Evolutionary conservation across 2,113 vertebrate species (phyloP).

Genomic region (Oncorhynchus nerka): DNA sequence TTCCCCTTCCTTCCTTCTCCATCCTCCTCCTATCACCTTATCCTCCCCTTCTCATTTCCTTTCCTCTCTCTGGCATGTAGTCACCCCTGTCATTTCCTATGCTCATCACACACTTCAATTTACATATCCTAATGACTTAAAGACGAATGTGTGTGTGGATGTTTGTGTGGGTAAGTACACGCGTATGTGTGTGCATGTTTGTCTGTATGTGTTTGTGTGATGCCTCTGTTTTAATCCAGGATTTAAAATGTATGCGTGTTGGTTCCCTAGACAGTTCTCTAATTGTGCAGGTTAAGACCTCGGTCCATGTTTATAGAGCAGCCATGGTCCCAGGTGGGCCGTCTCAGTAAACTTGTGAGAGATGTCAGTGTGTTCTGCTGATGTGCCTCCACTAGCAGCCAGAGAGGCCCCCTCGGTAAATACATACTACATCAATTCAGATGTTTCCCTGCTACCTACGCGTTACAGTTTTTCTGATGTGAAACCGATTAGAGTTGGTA

Average conservation of each 20-base stretch:
- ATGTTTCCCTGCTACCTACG: constrained; percentile 40
- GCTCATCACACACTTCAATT: constrained; percentile 56
- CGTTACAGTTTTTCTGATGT: constrained; percentile 78
- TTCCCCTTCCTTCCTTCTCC: constrained; percentile 34
- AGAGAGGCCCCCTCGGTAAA: not conserved
- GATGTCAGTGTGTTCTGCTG: constrained; percentile 27
- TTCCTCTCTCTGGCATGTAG: not conserved
- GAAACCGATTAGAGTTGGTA: constrained; percentile 70
- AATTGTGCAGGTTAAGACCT: constrained; percentile 49
- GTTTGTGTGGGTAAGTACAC: constrained; percentile 29
- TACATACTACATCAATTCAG: not conserved
- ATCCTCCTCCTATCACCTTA: constrained; percentile 19
- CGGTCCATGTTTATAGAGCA: constrained; percentile 51
- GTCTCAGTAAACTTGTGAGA: constrained; percentile 9
- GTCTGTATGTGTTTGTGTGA: constrained; percentile 36
- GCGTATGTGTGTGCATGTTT: constrained; percentile 23
- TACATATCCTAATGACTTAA: constrained; percentile 64
- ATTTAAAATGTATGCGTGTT: constrained; percentile 21
- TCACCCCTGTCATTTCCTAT: constrained; percentile 32
- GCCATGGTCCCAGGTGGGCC: constrained; percentile 26
- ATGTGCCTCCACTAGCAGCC: constrained; percentile 9
- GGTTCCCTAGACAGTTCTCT: constrained; percentile 36
- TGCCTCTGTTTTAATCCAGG: constrained; percentile 30
- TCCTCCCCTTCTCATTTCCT: not conserved
- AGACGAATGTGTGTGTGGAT: not conserved